These are phyloP conservation scores for Tenualosa thibaudeaui DNA, from an alignment of 2,797 vertebrate genomes.

Conservation along the genomic window DNA sequence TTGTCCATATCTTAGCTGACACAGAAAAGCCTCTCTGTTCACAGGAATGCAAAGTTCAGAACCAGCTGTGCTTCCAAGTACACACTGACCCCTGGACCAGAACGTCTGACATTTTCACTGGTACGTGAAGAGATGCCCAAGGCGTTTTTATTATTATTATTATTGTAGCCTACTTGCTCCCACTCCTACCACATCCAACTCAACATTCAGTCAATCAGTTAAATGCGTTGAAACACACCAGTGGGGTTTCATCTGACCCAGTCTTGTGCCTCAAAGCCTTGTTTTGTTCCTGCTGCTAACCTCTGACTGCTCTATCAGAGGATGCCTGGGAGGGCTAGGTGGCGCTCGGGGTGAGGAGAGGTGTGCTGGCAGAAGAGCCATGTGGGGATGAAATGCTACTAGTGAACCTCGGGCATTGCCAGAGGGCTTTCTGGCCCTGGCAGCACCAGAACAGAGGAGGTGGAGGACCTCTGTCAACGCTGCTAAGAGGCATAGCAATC, in stretches of 20 bases:
- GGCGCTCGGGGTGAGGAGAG: neutral
- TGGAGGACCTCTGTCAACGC: slow-evolving; percentile 35
- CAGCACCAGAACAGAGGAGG: neutral
- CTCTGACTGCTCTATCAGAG: neutral
- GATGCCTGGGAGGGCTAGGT: neutral
- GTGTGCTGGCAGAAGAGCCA: neutral
- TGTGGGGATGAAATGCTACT: neutral
- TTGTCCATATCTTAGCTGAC: neutral
- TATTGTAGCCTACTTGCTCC: neutral
- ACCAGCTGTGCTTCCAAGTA: neutral
- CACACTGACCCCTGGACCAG: neutral
- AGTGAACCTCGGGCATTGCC: neutral
- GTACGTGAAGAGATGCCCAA: no score
- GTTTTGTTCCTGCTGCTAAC: neutral
- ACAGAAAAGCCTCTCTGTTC: neutral
- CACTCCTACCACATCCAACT: neutral
- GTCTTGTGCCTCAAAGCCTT: neutral
- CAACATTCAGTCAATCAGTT: neutral
- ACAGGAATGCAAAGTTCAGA: neutral
- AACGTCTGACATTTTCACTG: neutral
- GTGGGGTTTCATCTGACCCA: neutral
- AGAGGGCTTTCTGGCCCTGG: neutral
- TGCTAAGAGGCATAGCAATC: neutral
- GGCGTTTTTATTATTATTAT: neutral
- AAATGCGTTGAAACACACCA: neutral